These are phyloP conservation scores for Falco berigora DNA, from an alignment of 2,797 vertebrate species.

Conservation along the genomic window DNA sequence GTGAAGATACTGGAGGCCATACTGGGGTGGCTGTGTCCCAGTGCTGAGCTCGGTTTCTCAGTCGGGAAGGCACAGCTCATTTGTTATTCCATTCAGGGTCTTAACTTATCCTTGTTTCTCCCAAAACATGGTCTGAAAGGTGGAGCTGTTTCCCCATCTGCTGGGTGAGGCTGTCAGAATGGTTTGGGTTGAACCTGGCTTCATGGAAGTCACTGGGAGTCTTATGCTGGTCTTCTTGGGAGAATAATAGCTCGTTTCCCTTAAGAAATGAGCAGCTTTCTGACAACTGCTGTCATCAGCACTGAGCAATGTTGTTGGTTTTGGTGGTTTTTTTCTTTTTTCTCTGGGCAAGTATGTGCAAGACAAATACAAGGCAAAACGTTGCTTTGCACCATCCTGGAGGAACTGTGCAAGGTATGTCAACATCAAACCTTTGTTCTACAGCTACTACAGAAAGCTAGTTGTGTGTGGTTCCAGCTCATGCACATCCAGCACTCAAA, in stretches of 20 bases:
- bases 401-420: background rate
- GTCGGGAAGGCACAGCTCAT: background rate
- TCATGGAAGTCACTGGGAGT: background rate
- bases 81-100: background rate
- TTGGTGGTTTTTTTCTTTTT: background rate
- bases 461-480: background rate
- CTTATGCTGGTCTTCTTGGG: background rate
- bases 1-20: background rate
- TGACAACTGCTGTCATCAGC: background rate
- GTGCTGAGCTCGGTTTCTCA: background rate
- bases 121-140: background rate
- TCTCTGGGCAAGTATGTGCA: background rate
- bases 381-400: background rate
- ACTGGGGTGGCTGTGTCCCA: background rate
- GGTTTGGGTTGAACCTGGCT: background rate
- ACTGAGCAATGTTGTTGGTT: background rate
- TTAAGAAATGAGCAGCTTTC: background rate
- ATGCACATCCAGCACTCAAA: background rate
- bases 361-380: background rate
- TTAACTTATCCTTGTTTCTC: background rate
- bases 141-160: background rate
- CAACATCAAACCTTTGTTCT: background rate
- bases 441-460: background rate
- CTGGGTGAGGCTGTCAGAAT: background rate
- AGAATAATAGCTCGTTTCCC: background rate